Base-by-base conservation (phyloP, 2,888 invertebrate genomes). In the Brachypalpus laphriformis region DNA sequence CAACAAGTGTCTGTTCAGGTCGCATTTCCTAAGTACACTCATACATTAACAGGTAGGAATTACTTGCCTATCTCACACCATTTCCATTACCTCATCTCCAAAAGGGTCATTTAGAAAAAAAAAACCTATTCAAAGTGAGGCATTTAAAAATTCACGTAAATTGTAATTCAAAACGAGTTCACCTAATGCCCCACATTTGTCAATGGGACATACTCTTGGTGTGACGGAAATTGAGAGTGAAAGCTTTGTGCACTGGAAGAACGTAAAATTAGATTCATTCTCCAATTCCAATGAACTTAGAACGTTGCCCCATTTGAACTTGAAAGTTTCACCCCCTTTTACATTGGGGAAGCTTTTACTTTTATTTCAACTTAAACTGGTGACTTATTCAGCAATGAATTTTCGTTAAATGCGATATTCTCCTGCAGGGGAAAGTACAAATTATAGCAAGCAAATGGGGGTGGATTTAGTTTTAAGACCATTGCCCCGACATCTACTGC, bases 111-210 rank as follows among this genome's bases (percentile, higher is more conserved):
- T 59, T 4, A 25, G 25, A 25, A 25, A 25, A 2, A 25, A 25
- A 25, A 25, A 34, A 6, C 47, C 18, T 40, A 22, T 45, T 63
- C 37, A 25, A 57, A 63, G 56, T 6, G 8, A 45, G 51, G n/a
- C 25, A 25, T 56, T 45, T 61, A 78, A 83, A 78, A 51, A 57
- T 72, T 72, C 57, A 65, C 49, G 63, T 70, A 63, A 59, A 63
- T 54, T 63, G 77, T 68, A 78, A 77, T 56, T 56, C 22, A 56
- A 63, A 78, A 78, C 78, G 56, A 78, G 80, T 74, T 83, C 83
- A 83, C 80, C 83, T 70, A 78, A 83, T 78, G 83, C 74, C 83
- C 83, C 83, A 83, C 65, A 70, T 83, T 34, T 63, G 57, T 49
- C 74, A 78, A 74, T 75, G 70, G 57, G 74, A 40, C 74, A 70